Percentiles rank a stretch among this genome's conserved stretches.
phyloP scores from a whole-genome alignment of 2,888 invertebrate genomes.

The Callinectes sapidus region DNA sequence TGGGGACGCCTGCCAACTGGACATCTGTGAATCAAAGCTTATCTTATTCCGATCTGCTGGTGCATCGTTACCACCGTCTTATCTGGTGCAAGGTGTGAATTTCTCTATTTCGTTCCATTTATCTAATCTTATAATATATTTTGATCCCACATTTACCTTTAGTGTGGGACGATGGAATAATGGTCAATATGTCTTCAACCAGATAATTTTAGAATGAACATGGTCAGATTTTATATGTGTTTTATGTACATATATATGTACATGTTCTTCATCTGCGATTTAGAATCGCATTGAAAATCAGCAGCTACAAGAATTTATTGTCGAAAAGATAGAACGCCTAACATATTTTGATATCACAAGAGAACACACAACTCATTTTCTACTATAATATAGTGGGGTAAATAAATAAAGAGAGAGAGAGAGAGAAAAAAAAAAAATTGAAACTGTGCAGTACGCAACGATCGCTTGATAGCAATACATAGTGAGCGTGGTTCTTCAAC shows the following conservation, averaged over 20 bases:
- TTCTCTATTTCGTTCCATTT: background rate
- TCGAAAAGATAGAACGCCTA: too few relatives aligned
- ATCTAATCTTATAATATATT: background rate
- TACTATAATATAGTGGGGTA: too few relatives aligned
- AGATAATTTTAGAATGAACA: too few relatives aligned
- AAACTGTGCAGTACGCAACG: background rate
- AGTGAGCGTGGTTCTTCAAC: background rate
- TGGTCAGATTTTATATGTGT: too few relatives aligned
- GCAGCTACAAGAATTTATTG: too few relatives aligned
- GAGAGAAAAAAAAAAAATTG: background rate
- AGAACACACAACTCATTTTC: too few relatives aligned
- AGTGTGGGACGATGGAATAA: background rate
- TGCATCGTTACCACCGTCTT: conserved; percentile 36
- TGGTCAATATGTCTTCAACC: too few relatives aligned
- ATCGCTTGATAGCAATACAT: background rate
- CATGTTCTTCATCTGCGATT: too few relatives aligned
- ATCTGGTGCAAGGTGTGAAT: conserved; percentile 57
- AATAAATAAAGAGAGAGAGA: too few relatives aligned
- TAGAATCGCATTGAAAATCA: too few relatives aligned
- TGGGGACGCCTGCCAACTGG: conserved; percentile 11
- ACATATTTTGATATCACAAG: too few relatives aligned
- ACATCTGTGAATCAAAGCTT: conserved; percentile 26
- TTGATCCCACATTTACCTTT: background rate
- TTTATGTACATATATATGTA: too few relatives aligned
- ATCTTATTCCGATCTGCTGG: conserved; percentile 23